These are phyloP conservation scores for Lynx canadensis DNA, from an alignment of 2,113 vertebrate species.

Conservation along the genomic window DNA sequence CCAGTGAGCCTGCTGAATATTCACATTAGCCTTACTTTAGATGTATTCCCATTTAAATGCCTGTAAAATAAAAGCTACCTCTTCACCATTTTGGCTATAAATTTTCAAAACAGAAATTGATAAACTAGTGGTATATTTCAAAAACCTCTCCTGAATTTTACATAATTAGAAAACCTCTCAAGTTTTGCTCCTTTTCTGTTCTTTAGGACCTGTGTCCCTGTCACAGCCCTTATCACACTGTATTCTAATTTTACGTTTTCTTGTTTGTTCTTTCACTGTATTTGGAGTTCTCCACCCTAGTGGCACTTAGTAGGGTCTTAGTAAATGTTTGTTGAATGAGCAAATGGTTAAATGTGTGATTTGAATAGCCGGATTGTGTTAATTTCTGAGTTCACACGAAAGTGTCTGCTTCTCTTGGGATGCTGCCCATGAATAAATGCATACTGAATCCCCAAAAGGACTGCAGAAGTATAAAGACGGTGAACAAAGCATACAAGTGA, in stretches of 20 bases:
- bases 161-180: not conserved
- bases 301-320: not conserved
- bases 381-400: not conserved
- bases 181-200: not conserved
- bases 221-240: not conserved
- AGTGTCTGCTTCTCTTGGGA: not conserved
- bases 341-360: not conserved
- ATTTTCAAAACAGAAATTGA: conserved; percentile 5
- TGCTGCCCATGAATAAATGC: not conserved
- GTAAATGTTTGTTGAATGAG: not conserved
- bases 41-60: not conserved
- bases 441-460: not conserved
- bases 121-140: not conserved
- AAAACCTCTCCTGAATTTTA: not conserved
- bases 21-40: not conserved
- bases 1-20: not conserved
- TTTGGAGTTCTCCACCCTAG: not conserved
- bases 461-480: not conserved
- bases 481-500: not conserved
- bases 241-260: not conserved
- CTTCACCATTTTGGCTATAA: not conserved
- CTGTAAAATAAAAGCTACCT: not conserved
- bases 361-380: not conserved
- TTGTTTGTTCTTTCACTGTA: not conserved
- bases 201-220: not conserved